Evolutionary conservation across 2,888 invertebrate genomes (phyloP), one percentile per base, ranked within the genome.

Genomic region (Hyles lineata): DNA sequence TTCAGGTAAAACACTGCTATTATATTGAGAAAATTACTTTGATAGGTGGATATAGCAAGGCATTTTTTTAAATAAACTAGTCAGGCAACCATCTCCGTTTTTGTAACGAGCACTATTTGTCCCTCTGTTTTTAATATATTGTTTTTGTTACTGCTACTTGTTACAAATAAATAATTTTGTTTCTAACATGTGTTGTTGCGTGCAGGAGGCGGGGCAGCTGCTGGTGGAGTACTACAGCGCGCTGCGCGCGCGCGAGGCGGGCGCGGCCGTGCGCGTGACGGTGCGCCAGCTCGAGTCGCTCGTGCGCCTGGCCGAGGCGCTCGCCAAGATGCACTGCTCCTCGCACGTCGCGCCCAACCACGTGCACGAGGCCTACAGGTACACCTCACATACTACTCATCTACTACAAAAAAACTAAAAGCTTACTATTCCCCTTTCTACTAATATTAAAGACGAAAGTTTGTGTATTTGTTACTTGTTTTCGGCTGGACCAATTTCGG

Each of bases 251-350:
- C 95, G 98, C 2, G 99, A 99, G 89, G 96, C 97, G 4, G 95
- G 96, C 15, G 83, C 58, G 72, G 78, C 98, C 0, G 99, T 99
- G 99, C 95, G 99, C 72, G 99, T 99, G 80, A 99, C 99, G 0
- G 99, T 99, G 25, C 96, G 99, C 0, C 99, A 99, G 81, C 87
- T 93, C 23, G 93, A 93, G 90, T 92, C 92, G 77, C 97, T 99
- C 96, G 97, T 99, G 83, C 97, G 99, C 17, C 95, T 99, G 32
- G 98, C 99, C 0, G 99, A 99, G 94, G 99, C 98, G 35, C 97
- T 99, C 96, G 99, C 99, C 71, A 97, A 99, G 90, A 96, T 99
- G 96, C 98, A 99, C 91, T 99, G 99, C 90, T 97, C 97, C 79
- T 98, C 98, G 72, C 97, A 97, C 87, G 99, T 99, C 19, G 96